Evolutionary conservation across 2,797 vertebrate genomes (phyloP).

Genomic region (Geotrypetes seraphini): DNA sequence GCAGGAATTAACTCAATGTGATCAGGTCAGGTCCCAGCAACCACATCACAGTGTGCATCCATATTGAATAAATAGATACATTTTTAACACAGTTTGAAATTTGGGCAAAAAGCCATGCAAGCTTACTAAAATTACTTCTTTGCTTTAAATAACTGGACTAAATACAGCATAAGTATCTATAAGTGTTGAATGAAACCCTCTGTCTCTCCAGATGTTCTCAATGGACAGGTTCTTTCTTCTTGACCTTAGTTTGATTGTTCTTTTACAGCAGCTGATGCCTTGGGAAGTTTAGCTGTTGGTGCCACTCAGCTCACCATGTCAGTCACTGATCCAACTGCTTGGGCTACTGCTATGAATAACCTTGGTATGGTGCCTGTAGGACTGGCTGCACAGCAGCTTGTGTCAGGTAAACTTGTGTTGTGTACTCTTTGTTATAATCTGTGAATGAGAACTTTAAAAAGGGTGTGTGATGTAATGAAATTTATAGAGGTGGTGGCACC

Average conservation of each 20-base stretch:
- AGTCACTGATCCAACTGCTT: slow-evolving; percentile 72
- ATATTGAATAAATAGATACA: no score
- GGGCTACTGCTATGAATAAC: slow-evolving; percentile 92
- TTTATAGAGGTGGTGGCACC: no score
- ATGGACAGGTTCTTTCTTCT: accelerated
- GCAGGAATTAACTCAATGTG: no score
- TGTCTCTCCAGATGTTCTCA: not conserved
- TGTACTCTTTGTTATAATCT: not conserved
- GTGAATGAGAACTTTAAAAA: no score
- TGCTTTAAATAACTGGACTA: no score
- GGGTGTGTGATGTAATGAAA: no score
- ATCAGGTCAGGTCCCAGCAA: no score
- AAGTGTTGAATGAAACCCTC: slow-evolving; percentile 3
- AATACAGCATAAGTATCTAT: no score
- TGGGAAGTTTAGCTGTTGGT: slow-evolving; percentile 71
- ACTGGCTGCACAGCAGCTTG: slow-evolving; percentile 75
- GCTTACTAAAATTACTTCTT: no score
- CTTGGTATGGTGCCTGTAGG: slow-evolving; percentile 84
- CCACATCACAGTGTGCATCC: no score
- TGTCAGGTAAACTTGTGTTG: slow-evolving; percentile 65
- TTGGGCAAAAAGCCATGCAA: no score
- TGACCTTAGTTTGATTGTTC: not conserved
- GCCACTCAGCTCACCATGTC: slow-evolving; percentile 76
- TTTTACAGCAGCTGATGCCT: slow-evolving; percentile 69
- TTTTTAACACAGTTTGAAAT: no score